A percentile compares a stretch with the other conserved stretches of the same genome.
Evolutionary conservation across 2,113 vertebrate species (phyloP).

Genomic region (Hypanus sabinus): DNA sequence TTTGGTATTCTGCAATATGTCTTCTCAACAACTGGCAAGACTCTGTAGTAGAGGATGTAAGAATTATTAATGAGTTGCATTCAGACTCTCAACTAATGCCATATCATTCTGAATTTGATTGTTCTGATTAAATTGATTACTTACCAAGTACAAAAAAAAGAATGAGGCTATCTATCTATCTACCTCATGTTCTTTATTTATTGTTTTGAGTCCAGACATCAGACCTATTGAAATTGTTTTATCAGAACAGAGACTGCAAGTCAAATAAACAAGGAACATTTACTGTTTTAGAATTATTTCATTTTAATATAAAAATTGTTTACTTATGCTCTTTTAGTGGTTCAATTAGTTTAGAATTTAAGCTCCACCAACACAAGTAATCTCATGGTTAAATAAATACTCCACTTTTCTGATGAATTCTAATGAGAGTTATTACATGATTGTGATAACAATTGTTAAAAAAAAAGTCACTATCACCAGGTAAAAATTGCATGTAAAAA

Average conservation of each 20-base stretch:
- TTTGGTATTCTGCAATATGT: neutral
- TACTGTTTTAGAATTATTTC: too few relatives aligned
- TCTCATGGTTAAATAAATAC: neutral
- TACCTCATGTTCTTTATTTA: neutral
- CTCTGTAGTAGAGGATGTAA: neutral
- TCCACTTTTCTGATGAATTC: slow-evolving; percentile 8
- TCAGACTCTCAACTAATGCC: neutral
- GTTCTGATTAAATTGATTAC: neutral
- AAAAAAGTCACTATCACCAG: neutral
- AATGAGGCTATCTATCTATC: neutral
- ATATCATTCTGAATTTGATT: neutral
- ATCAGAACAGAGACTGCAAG: neutral
- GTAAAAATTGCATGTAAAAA: neutral
- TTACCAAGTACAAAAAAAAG: neutral
- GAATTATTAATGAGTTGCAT: slow-evolving; percentile 18
- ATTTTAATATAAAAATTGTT: too few relatives aligned
- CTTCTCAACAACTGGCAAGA: neutral
- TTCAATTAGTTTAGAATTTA: neutral
- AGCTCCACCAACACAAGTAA: neutral
- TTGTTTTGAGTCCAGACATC: neutral
- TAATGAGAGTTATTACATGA: slow-evolving; percentile 4
- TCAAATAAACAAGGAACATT: neutral
- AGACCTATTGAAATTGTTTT: neutral
- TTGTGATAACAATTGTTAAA: neutral
- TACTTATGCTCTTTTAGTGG: neutral